Conservation (phyloP, 2,888 invertebrate genomes). For the Spicauda simplicius region DNA sequence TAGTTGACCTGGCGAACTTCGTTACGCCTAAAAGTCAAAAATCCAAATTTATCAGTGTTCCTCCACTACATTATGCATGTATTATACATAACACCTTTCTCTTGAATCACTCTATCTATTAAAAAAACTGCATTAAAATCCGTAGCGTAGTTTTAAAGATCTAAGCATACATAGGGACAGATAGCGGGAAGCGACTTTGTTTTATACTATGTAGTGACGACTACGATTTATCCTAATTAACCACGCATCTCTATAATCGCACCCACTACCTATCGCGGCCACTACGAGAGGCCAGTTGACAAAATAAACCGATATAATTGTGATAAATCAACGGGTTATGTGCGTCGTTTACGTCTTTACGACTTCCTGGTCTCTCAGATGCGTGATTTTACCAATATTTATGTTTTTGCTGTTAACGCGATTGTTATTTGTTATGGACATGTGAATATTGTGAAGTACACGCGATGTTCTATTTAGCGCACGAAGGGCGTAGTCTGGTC, state of each 20-base stretch:
- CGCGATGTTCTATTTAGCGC: constrained; percentile 1
- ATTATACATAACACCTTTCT: too few species aligned
- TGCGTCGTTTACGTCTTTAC: constrained; percentile 36
- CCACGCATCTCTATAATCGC: constrained; percentile 18
- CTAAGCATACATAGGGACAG: too few species aligned
- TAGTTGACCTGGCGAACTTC: too few species aligned
- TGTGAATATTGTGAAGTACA: neutral
- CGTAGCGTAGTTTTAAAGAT: too few species aligned
- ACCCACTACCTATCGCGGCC: neutral
- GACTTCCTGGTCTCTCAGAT: constrained; percentile 38
- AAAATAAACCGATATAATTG: constrained; percentile 32
- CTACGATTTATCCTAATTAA: too few species aligned
- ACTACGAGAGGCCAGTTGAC: constrained; percentile 7
- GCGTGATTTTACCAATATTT: constrained; percentile 6
- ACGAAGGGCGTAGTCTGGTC: neutral
- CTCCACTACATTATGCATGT: too few species aligned
- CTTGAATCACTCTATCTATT: too few species aligned
- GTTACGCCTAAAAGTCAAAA: too few species aligned
- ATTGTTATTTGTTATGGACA: constrained; percentile 15
- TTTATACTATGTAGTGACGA: too few species aligned
- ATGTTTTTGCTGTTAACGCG: constrained; percentile 1
- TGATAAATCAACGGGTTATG: constrained; percentile 39
- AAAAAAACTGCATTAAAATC: too few species aligned
- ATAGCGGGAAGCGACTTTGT: too few species aligned
- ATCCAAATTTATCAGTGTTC: too few species aligned